phyloP scores from a whole-genome alignment of 2,113 vertebrate species.

The Coturnix japonica region DNA sequence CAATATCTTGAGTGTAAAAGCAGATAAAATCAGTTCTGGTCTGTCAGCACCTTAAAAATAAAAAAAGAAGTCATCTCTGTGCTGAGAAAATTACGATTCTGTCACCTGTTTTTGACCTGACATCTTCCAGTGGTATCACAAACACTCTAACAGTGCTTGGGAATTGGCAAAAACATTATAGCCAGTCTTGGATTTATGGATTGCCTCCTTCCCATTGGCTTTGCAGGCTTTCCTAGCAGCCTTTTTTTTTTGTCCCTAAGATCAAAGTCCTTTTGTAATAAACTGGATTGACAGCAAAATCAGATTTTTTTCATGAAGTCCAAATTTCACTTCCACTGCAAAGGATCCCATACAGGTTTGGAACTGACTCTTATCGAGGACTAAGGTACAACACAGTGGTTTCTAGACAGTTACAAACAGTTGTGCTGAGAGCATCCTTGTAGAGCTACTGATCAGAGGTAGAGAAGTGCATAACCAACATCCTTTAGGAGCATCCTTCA shows the following conservation, averaged over 20 bases:
- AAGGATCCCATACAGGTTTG: neutral
- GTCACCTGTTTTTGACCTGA: neutral
- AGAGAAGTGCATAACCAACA: neutral
- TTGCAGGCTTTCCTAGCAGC: neutral
- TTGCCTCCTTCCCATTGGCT: neutral
- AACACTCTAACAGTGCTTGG: neutral
- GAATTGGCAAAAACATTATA: neutral
- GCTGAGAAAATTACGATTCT: neutral
- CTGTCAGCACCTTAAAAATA: neutral
- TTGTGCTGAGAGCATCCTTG: neutral
- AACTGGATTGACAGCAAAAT: neutral
- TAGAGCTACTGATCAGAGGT: neutral
- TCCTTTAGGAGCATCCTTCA: too few relatives aligned
- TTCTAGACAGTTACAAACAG: neutral
- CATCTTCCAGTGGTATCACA: neutral
- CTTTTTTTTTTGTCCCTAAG: rapidly evolving
- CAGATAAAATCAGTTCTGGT: neutral
- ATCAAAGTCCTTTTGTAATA: neutral
- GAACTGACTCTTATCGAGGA: neutral
- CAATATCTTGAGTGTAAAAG: neutral
- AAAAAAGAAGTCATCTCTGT: neutral
- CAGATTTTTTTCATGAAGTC: neutral
- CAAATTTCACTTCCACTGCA: neutral
- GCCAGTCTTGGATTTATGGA: neutral
- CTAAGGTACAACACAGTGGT: neutral